Percentiles rank a stretch among this genome's conserved stretches.
Conservation (phyloP, 1,140 invertebrate genomes). For the Cherax destructor region DNA sequence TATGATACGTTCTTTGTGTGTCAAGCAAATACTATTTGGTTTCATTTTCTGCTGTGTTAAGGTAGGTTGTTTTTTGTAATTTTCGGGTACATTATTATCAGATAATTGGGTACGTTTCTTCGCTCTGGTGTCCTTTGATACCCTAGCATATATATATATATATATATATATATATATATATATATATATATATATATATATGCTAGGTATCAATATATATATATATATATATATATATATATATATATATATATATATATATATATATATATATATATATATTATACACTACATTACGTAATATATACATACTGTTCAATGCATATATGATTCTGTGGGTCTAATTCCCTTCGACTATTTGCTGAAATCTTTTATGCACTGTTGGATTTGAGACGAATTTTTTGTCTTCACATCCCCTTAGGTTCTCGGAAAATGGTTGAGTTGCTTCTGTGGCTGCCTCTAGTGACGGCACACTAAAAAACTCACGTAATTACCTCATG, state of each 20-base stretch:
- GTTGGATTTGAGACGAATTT: not conserved
- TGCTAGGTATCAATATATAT: too few species aligned
- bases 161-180: too few species aligned
- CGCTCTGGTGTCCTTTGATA: too few species aligned
- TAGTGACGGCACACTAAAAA: slow-evolving; percentile 31
- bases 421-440: not conserved
- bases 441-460: not conserved
- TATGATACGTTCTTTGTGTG: too few species aligned
- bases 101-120: too few species aligned
- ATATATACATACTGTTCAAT: not conserved
- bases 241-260: slow-evolving; percentile 36
- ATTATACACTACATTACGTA: not conserved
- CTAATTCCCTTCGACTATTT: not conserved
- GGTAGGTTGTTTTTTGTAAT: too few species aligned
- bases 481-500: slow-evolving; percentile 23
- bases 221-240: slow-evolving; percentile 34
- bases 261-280: slow-evolving; percentile 31
- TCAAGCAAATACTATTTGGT: too few species aligned
- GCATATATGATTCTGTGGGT: not conserved
- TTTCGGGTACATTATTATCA: too few species aligned
- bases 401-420: not conserved
- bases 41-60: too few species aligned
- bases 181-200: not conserved
- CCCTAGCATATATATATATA: too few species aligned
- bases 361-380: not conserved